A percentile compares a stretch with the other conserved stretches of the same genome.
Evolutionary conservation across 2,113 vertebrate genomes (phyloP).

Genomic region (Procapra przewalskii): DNA sequence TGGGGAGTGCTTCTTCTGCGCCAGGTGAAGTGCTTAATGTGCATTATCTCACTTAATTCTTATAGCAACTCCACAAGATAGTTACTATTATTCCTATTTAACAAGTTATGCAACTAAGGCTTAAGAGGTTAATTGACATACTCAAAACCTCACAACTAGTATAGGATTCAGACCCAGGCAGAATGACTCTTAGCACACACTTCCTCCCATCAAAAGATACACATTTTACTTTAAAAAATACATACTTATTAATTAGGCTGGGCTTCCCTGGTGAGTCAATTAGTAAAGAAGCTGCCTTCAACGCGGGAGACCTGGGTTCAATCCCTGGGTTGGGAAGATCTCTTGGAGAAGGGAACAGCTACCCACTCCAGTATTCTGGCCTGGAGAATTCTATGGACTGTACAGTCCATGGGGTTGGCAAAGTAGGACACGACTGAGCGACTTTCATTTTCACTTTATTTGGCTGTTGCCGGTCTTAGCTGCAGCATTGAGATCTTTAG

Average conservation of each 20-base stretch:
- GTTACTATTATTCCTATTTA: neutral
- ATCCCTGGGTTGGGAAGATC: neutral
- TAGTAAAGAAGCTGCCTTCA: neutral
- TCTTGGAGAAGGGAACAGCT: neutral
- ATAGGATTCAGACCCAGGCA: neutral
- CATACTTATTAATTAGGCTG: neutral
- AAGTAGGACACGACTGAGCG: neutral
- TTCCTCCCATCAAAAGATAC: neutral
- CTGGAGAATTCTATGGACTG: neutral
- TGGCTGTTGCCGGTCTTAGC: neutral
- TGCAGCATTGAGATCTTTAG: neutral
- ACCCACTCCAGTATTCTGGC: neutral
- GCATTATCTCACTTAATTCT: neutral
- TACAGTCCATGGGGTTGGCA: neutral
- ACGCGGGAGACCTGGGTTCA: neutral
- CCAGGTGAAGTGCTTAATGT: neutral
- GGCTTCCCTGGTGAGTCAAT: neutral
- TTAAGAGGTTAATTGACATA: neutral
- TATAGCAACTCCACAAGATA: neutral
- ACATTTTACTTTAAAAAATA: neutral
- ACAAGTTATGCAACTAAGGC: neutral
- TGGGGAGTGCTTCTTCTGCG: neutral
- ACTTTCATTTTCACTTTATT: neutral
- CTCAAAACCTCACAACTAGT: neutral
- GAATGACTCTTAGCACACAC: neutral